Evolutionary conservation across 2,888 invertebrate genomes (phyloP).

Genomic region (Argyra leucocephala): DNA sequence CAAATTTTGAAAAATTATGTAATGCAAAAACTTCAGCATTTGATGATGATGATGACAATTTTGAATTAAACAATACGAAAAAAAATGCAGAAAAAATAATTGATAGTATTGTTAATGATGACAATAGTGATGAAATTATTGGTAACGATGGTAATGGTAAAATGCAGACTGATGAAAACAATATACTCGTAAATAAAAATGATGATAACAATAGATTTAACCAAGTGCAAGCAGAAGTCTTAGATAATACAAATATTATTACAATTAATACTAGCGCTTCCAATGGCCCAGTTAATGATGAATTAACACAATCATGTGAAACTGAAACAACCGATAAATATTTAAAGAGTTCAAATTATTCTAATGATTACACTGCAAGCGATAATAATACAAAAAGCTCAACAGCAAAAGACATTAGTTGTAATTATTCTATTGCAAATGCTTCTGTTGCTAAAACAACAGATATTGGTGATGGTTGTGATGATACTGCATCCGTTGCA

Average conservation of each 20-base stretch:
- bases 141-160: constrained; percentile 1
- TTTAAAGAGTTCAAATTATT: neutral
- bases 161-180: neutral
- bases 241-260: neutral
- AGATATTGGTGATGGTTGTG: neutral
- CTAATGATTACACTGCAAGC: neutral
- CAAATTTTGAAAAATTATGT: neutral
- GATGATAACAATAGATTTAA: neutral
- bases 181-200: neutral
- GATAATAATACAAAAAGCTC: neutral
- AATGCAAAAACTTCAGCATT: neutral
- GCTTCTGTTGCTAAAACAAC: neutral
- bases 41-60: neutral
- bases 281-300: neutral
- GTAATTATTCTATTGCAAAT: neutral
- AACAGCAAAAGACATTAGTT: neutral
- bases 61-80: neutral
- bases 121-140: neutral
- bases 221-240: neutral
- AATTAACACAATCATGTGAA: neutral
- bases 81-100: neutral
- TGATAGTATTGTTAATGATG: constrained; percentile 1
- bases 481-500: neutral
- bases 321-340: neutral
- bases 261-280: neutral